A percentile compares a stretch with the other conserved stretches of the same genome.
phyloP scores from a whole-genome alignment of 2,113 vertebrate genomes.

The Thalassoma bifasciatum region DNA sequence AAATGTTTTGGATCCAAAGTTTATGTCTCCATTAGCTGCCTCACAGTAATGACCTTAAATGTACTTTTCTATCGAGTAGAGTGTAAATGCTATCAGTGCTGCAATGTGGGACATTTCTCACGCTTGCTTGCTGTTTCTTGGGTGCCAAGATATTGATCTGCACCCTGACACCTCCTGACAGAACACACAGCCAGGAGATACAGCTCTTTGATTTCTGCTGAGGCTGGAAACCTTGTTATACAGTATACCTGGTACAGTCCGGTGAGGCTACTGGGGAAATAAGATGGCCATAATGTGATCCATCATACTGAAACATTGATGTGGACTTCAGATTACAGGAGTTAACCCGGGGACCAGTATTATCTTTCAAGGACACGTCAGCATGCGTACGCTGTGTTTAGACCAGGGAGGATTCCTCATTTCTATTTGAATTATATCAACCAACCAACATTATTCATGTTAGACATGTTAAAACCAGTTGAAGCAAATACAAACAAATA shows the following conservation, averaged over 20 bases:
- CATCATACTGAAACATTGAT: conserved; percentile 22
- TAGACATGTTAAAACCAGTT: no score
- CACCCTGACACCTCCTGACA: conserved; percentile 65
- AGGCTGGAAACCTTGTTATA: conserved; percentile 32
- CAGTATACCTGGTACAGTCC: conserved; percentile 5
- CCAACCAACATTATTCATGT: no score
- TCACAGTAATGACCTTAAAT: conserved; percentile 18
- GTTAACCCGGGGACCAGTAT: background rate
- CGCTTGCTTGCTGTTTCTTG: conserved; percentile 44
- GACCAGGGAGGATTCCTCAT: no score
- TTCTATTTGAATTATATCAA: no score
- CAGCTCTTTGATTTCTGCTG: conserved; percentile 67
- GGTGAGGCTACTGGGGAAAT: conserved; percentile 19
- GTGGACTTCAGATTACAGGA: background rate
- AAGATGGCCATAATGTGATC: conserved; percentile 22
- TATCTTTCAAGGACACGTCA: no score
- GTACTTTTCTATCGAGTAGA: conserved; percentile 25
- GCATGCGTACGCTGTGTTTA: no score
- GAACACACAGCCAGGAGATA: conserved; percentile 61
- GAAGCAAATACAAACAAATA: no score
- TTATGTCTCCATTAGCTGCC: conserved; percentile 23
- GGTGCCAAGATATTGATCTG: conserved; percentile 66
- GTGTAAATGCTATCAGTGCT: conserved; percentile 20
- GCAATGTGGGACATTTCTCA: conserved; percentile 21
- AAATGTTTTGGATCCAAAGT: background rate